These are phyloP conservation scores for Probosciger aterrimus DNA, from an alignment of 2,113 vertebrate species.

Conservation along the genomic window DNA sequence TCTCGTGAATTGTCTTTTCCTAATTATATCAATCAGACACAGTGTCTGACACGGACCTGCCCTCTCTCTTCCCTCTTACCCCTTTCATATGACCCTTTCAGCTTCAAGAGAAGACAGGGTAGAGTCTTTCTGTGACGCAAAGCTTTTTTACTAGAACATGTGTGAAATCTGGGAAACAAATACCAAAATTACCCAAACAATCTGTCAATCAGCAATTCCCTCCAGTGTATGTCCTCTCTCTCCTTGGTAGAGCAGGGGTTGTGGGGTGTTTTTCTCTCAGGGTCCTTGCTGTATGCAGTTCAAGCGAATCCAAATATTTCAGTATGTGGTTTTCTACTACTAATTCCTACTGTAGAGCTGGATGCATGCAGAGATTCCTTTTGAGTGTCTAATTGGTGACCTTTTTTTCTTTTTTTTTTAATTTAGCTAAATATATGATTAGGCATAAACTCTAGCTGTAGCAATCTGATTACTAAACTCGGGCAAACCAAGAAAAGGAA, in stretches of 20 bases:
- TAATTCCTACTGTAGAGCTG: not conserved
- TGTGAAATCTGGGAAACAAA: not conserved
- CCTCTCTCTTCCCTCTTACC: not conserved
- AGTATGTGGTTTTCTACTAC: not conserved
- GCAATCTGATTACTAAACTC: not conserved
- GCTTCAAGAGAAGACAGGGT: not conserved
- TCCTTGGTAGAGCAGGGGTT: not conserved
- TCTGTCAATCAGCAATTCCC: not conserved
- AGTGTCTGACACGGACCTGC: not conserved
- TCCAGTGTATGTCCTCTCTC: not conserved
- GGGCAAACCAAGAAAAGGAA: not conserved
- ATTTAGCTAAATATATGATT: not conserved
- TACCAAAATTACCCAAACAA: not conserved
- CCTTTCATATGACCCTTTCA: not conserved
- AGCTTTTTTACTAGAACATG: not conserved
- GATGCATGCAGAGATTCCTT: not conserved
- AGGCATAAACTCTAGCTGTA: not conserved
- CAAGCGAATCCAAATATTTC: not conserved
- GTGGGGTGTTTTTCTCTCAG: not conserved
- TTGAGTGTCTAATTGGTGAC: not conserved
- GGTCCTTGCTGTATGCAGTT: not conserved
- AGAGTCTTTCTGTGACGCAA: not conserved
- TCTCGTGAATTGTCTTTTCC: not conserved
- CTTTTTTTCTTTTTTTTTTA: not conserved
- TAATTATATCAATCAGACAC: not conserved